These are phyloP conservation scores for Drosophila lacertosa DNA, from an alignment of 1,140 invertebrate species.

Conservation along the genomic window DNA sequence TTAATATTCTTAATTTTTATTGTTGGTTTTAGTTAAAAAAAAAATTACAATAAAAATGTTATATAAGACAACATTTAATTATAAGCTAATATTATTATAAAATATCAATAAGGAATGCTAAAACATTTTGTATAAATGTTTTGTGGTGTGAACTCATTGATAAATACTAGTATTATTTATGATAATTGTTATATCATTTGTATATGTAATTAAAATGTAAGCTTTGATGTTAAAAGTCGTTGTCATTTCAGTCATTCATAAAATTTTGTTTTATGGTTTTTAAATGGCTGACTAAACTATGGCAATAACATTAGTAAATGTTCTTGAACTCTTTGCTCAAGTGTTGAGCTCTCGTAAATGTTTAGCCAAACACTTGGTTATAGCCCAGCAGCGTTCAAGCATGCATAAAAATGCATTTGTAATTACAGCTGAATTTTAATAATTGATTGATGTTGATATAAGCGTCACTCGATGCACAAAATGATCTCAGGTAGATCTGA, in stretches of 20 bases:
- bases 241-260: slow-evolving; percentile 3
- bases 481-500: neutral
- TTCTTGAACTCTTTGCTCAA: slow-evolving; percentile 61
- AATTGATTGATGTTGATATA: slow-evolving; percentile 63
- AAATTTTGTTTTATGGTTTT: slow-evolving; percentile 25
- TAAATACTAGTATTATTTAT: too few species aligned
- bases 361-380: slow-evolving; percentile 36
- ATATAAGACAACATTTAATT: too few species aligned
- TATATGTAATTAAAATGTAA: neutral
- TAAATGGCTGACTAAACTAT: slow-evolving; percentile 46
- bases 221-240: neutral
- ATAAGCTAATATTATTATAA: too few species aligned
- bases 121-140: too few species aligned
- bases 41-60: neutral
- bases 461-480: neutral
- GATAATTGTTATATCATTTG: neutral
- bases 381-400: slow-evolving; percentile 34
- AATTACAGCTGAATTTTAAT: slow-evolving; percentile 49
- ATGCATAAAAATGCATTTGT: slow-evolving; percentile 56
- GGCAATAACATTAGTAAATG: slow-evolving; percentile 70
- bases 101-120: too few species aligned
- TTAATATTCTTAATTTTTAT: neutral
- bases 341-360: slow-evolving; percentile 55
- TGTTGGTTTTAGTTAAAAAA: neutral
- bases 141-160: too few species aligned